Conservation (phyloP, 2,888 invertebrate species). For the Thymelicus sylvestris region DNA sequence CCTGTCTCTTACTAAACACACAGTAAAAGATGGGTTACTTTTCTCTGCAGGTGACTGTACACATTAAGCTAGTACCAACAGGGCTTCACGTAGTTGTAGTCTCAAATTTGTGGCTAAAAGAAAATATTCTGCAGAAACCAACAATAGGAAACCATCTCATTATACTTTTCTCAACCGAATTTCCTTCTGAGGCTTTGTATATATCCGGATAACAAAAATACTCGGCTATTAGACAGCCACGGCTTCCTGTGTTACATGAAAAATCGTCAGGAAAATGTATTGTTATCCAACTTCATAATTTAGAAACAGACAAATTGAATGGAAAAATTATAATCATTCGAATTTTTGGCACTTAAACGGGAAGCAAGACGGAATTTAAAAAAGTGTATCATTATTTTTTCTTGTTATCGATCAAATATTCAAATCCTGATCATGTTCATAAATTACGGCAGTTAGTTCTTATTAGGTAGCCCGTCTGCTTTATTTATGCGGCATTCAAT, state of each 20-base stretch:
- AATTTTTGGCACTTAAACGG: too few relatives aligned
- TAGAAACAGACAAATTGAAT: conserved; percentile 9
- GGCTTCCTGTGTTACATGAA: conserved; percentile 35
- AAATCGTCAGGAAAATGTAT: conserved; percentile 27
- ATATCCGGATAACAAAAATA: conserved; percentile 26
- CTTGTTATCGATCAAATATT: too few relatives aligned
- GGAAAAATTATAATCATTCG: background rate
- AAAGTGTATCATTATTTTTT: too few relatives aligned
- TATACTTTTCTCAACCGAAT: conserved; percentile 32
- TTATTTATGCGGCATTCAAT: too few relatives aligned
- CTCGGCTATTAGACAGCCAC: conserved; percentile 28
- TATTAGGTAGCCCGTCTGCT: too few relatives aligned
- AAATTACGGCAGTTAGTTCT: too few relatives aligned
- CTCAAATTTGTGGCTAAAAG: conserved; percentile 6
- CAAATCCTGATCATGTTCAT: too few relatives aligned
- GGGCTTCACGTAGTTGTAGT: background rate
- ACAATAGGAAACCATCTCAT: conserved; percentile 35
- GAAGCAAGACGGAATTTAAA: too few relatives aligned
- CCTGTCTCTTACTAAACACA: too few relatives aligned
- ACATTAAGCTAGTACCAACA: too few relatives aligned
- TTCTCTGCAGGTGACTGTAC: too few relatives aligned
- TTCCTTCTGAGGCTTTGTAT: conserved; percentile 30
- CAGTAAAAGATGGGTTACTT: too few relatives aligned
- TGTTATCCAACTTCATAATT: conserved; percentile 2
- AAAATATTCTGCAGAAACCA: conserved; percentile 24